phyloP scores from a whole-genome alignment of 1,140 invertebrate genomes.

The Drosophila punjabiensis region DNA sequence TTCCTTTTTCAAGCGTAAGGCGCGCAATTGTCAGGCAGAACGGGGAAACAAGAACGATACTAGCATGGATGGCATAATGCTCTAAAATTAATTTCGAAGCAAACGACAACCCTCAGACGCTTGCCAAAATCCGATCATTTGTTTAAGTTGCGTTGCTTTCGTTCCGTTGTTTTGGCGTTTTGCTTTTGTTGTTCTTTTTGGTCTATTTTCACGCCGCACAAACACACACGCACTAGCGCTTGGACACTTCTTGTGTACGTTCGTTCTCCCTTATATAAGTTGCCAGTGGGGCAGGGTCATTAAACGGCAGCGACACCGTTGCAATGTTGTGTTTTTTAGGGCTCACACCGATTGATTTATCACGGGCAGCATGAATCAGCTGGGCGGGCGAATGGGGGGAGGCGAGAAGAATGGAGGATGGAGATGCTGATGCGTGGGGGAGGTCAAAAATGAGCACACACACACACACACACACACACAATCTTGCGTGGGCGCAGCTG shows the following conservation, averaged over 20 bases:
- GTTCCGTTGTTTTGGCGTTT: conserved; percentile 58
- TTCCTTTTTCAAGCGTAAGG: conserved; percentile 57
- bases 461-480: conserved; percentile 40
- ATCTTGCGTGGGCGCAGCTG: conserved; percentile 57
- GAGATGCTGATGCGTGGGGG: conserved; percentile 59
- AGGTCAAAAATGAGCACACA: conserved; percentile 67
- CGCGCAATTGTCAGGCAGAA: conserved; percentile 63
- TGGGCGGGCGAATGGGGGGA: conserved; percentile 22
- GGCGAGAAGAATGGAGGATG: conserved; percentile 1
- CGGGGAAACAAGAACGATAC: conserved; percentile 23
- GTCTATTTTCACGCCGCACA: conserved; percentile 67
- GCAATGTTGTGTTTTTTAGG: conserved; percentile 35
- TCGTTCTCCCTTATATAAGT: conserved; percentile 71
- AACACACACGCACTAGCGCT: conserved; percentile 29
- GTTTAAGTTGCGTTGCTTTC: conserved; percentile 66
- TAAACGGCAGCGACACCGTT: conserved; percentile 70
- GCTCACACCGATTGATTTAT: conserved; percentile 49
- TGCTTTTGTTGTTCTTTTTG: conserved; percentile 45
- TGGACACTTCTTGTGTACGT: conserved; percentile 2
- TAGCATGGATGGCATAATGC: conserved; percentile 76
- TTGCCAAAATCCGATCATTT: conserved; percentile 74
- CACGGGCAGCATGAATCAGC: conserved; percentile 67
- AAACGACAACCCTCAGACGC: conserved; percentile 40
- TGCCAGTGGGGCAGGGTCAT: conserved; percentile 79
- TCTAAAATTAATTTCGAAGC: conserved; percentile 81